These are phyloP conservation scores for Limnodromus scolopaceus DNA, from an alignment of 2,797 vertebrate genomes.

Conservation along the genomic window DNA sequence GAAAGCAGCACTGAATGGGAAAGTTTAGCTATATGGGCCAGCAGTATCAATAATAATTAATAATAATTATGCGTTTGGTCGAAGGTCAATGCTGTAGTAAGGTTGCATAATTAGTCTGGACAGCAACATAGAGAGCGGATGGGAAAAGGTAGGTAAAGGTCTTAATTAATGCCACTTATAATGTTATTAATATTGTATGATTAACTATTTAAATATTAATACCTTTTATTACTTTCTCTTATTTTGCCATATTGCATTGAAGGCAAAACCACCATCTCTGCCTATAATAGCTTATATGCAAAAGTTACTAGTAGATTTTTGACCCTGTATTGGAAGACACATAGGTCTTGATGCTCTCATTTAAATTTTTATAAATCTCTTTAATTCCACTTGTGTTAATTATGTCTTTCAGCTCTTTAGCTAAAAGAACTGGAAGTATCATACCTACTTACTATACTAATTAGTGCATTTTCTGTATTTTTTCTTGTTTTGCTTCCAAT, in stretches of 20 bases:
- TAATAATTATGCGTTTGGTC: not conserved
- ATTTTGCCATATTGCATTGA: not conserved
- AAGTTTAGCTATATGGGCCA: not conserved
- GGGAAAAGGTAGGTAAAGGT: not conserved
- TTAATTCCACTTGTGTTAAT: not conserved
- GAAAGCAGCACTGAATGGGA: not conserved
- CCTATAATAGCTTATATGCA: not conserved
- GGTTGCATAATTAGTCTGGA: constrained; percentile 36
- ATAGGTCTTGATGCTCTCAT: not conserved
- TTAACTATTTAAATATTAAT: constrained; percentile 58
- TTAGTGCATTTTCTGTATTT: not conserved
- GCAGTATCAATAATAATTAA: constrained; percentile 11
- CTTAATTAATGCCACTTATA: constrained; percentile 50
- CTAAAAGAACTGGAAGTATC: not conserved
- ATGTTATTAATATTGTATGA: constrained; percentile 53
- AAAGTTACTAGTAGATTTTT: not conserved
- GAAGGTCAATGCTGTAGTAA: constrained; percentile 20
- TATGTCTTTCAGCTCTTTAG: not conserved
- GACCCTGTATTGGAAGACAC: not conserved
- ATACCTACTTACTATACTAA: not conserved
- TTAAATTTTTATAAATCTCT: not conserved
- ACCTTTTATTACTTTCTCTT: constrained; percentile 13
- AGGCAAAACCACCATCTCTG: not conserved
- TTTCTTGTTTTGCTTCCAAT: not conserved
- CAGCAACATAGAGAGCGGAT: not conserved